These are phyloP conservation scores for Mechanitis messenoides DNA, from an alignment of 2,888 invertebrate species.

Conservation along the genomic window DNA sequence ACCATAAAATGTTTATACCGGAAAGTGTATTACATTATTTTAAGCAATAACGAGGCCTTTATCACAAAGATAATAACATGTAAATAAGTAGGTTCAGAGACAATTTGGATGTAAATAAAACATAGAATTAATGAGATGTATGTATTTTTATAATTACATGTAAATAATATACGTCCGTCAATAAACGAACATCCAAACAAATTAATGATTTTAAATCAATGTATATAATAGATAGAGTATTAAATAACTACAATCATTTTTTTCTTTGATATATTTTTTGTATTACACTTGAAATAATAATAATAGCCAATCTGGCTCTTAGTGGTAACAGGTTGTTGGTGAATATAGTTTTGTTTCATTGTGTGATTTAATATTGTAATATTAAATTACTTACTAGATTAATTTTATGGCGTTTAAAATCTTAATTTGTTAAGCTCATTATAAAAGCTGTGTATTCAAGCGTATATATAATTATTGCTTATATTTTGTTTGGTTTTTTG, in stretches of 20 bases:
- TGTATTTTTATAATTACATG: constrained; percentile 23
- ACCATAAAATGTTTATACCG: background rate
- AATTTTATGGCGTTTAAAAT: no score
- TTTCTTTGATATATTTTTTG: background rate
- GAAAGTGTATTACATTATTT: constrained; percentile 2
- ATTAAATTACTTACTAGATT: no score
- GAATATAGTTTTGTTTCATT: no score
- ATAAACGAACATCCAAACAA: background rate
- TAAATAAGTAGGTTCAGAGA: background rate
- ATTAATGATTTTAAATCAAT: constrained; percentile 3
- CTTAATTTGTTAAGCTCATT: no score
- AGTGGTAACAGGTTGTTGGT: no score
- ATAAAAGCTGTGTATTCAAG: no score
- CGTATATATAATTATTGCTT: no score
- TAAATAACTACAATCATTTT: background rate
- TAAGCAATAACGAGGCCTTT: constrained; percentile 6
- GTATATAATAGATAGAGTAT: background rate
- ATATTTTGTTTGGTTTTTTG: no score
- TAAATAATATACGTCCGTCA: constrained; percentile 9
- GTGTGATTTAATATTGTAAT: no score
- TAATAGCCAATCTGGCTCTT: no score
- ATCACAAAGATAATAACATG: background rate
- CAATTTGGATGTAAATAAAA: constrained; percentile 2
- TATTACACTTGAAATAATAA: background rate
- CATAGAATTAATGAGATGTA: background rate